phyloP scores from a whole-genome alignment of 2,113 vertebrate species.

The Xenopus borealis region DNA sequence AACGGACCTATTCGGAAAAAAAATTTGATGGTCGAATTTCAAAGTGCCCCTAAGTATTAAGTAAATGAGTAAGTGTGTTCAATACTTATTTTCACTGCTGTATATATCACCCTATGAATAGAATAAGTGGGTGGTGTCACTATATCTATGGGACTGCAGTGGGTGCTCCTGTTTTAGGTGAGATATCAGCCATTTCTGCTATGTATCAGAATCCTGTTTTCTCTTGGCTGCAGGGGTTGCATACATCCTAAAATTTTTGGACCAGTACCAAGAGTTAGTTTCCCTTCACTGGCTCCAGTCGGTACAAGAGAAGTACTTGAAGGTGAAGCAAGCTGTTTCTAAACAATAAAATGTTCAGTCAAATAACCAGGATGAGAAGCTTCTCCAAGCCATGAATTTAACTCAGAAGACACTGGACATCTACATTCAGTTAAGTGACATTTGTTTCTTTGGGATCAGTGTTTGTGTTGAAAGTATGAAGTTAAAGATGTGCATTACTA shows the following conservation, averaged over 20 bases:
- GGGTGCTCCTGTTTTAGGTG: no score
- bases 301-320: conserved; percentile 90
- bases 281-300: conserved; percentile 98
- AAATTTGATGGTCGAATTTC: no score
- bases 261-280: conserved; percentile 97
- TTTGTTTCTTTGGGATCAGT: no score
- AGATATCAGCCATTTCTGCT: no score
- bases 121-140: no score
- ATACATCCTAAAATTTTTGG: conserved; percentile 96
- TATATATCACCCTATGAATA: no score
- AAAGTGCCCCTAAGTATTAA: no score
- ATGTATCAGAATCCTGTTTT: neutral
- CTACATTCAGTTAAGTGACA: conserved; percentile 81
- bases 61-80: no score
- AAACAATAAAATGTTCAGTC: conserved; percentile 91
- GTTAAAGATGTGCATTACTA: no score
- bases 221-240: conserved; percentile 81
- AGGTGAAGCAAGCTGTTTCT: conserved; percentile 87
- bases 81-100: no score
- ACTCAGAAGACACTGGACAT: conserved; percentile 93
- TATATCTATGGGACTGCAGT: no score
- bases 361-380: conserved; percentile 87
- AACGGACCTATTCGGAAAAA: no score
- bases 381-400: conserved; percentile 96
- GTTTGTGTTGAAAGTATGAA: neutral